A percentile compares a stretch with the other conserved stretches of the same genome.
These are phyloP conservation scores for Rhogogaster chlorosoma DNA, from an alignment of 2,888 invertebrate species.

Conservation along the genomic window DNA sequence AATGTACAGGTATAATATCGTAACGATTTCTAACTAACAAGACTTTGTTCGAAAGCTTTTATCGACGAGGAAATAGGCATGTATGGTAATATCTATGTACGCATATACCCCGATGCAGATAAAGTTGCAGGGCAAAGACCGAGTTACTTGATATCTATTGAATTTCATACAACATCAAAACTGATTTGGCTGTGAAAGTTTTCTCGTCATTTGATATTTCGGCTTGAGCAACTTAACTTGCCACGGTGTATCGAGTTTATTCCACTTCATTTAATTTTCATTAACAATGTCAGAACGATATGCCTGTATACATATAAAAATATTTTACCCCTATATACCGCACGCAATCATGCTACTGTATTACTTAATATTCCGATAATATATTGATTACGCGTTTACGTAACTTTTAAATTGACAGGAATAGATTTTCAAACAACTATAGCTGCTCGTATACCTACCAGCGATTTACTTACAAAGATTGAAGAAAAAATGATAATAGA, in stretches of 20 bases:
- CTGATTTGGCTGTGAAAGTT: conserved; percentile 3
- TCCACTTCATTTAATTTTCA: background rate
- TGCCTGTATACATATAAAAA: too few species aligned
- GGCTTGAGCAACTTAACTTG: background rate
- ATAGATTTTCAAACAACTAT: background rate
- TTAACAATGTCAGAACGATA: background rate
- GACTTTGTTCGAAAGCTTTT: background rate
- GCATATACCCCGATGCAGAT: background rate
- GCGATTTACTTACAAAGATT: background rate
- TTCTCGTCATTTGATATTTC: conserved; percentile 18
- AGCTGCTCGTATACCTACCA: too few species aligned
- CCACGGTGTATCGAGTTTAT: background rate
- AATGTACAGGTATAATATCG: background rate
- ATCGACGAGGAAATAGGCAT: background rate
- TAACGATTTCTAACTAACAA: background rate
- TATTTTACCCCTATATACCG: too few species aligned
- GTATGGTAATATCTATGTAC: background rate
- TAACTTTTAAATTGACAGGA: background rate
- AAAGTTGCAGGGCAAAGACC: conserved; percentile 26
- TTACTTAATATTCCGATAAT: background rate
- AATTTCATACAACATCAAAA: conserved; percentile 34
- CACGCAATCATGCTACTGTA: background rate
- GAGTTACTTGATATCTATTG: conserved; percentile 28
- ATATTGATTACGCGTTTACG: too few species aligned
- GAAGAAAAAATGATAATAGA: background rate